Evolutionary conservation across 2,888 invertebrate genomes (phyloP).

Genomic region (Gymnosoma rotundatum): DNA sequence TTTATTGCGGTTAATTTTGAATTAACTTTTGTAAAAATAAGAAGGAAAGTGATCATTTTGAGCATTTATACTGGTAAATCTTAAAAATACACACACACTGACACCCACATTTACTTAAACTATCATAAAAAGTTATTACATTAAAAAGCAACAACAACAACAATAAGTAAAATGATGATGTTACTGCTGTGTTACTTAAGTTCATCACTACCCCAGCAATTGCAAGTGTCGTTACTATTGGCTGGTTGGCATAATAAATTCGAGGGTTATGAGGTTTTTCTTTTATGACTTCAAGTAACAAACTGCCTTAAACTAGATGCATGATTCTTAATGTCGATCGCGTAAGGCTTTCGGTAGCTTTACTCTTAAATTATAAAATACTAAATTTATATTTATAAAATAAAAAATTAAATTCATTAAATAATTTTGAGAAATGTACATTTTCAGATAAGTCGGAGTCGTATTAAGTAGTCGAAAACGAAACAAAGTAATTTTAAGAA

Average conservation of each 20-base stretch:
- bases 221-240: not conserved
- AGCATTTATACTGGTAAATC: not conserved
- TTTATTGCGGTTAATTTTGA: no score
- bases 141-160: not conserved
- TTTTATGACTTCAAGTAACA: no score
- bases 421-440: no score
- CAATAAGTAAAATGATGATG: slow-evolving; percentile 3
- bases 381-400: no score
- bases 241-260: not conserved
- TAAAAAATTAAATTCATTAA: no score
- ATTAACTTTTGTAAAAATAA: not conserved
- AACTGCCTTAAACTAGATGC: no score
- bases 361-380: no score
- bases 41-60: slow-evolving; percentile 30
- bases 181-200: slow-evolving; percentile 27
- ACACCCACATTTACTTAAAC: not conserved
- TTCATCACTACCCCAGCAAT: slow-evolving; percentile 5
- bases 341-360: no score
- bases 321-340: no score
- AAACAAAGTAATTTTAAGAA: no score
- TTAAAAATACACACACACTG: not conserved
- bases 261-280: not conserved
- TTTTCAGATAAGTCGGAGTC: no score
- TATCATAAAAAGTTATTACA: slow-evolving; percentile 26
- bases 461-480: no score